These are phyloP conservation scores for Himalopsyche phryganea DNA, from an alignment of 1,140 invertebrate species.

Conservation along the genomic window DNA sequence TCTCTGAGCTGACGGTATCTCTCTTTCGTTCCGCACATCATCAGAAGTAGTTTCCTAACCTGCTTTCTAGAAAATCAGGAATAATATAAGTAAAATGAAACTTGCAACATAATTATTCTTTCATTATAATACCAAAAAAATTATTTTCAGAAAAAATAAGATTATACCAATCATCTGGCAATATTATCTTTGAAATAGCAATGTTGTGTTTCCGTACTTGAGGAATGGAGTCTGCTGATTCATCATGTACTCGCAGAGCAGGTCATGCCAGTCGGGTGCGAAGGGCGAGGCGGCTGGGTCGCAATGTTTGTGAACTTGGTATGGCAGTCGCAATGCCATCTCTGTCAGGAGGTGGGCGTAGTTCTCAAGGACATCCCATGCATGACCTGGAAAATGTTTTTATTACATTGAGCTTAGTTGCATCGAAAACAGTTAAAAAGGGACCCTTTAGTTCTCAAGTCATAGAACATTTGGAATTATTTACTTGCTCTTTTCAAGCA, in stretches of 20 bases:
- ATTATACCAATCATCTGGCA: too few relatives aligned
- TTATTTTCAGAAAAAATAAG: too few relatives aligned
- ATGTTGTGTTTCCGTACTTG: too few relatives aligned
- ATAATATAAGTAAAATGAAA: neutral
- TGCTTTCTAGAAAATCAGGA: slow-evolving; percentile 53
- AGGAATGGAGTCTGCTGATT: slow-evolving; percentile 77
- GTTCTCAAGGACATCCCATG: slow-evolving; percentile 88
- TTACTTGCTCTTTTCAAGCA: too few relatives aligned
- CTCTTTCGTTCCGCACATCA: slow-evolving; percentile 93
- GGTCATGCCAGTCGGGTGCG: slow-evolving; percentile 81
- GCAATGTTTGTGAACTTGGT: slow-evolving; percentile 82
- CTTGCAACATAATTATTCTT: too few relatives aligned
- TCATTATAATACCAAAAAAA: too few relatives aligned
- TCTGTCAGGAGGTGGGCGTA: slow-evolving; percentile 92
- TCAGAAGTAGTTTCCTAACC: slow-evolving; percentile 85
- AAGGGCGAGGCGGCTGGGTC: slow-evolving; percentile 60
- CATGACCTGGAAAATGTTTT: slow-evolving; percentile 59
- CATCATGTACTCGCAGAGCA: slow-evolving; percentile 96
- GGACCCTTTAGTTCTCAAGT: too few relatives aligned
- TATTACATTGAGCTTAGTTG: too few relatives aligned
- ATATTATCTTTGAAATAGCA: too few relatives aligned
- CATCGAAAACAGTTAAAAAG: too few relatives aligned
- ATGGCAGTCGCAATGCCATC: slow-evolving; percentile 89
- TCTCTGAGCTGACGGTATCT: slow-evolving; percentile 92
- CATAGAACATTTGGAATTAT: too few relatives aligned